A percentile compares a stretch with the other conserved stretches of the same genome.
Conservation (phyloP, 1,140 invertebrate genomes). For the Proales similis region DNA sequence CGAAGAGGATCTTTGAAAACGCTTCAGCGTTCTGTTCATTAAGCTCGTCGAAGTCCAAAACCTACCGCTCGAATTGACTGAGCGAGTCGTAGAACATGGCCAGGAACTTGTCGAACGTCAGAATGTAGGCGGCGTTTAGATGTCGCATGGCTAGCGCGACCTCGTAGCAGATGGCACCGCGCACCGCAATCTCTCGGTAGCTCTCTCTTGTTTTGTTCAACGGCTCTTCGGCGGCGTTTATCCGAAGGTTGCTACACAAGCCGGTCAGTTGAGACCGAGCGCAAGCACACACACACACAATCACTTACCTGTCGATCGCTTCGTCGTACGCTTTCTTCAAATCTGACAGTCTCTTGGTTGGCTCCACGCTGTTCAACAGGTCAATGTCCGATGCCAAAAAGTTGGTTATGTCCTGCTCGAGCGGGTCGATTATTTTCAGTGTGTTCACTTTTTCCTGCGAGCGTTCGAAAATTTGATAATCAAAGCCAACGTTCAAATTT, state of each 20-base stretch:
- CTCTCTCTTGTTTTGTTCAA: conserved; percentile 46
- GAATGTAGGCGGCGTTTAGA: conserved; percentile 47
- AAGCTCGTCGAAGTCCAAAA: no score
- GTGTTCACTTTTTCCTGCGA: conserved; percentile 48
- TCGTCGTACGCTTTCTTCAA: conserved; percentile 52
- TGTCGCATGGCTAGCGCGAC: conserved; percentile 49
- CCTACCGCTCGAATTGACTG: conserved; percentile 49
- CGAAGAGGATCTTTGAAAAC: conserved; percentile 24
- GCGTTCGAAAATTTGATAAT: not conserved
- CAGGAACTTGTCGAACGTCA: conserved; percentile 46
- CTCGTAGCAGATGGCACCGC: conserved; percentile 51
- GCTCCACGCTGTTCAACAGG: conserved; percentile 49
- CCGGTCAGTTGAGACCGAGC: not conserved
- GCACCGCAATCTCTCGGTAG: conserved; percentile 45
- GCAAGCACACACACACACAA: no score
- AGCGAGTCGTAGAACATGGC: conserved; percentile 47
- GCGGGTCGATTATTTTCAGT: conserved; percentile 43
- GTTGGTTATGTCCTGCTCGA: conserved; percentile 47
- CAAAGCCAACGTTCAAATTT: not conserved
- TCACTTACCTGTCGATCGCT: conserved; percentile 48
- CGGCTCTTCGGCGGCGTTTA: conserved; percentile 40
- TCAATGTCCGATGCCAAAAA: conserved; percentile 47
- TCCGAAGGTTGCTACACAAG: conserved; percentile 2
- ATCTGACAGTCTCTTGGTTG: conserved; percentile 47
- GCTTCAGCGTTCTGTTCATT: not conserved